Percentiles rank a stretch among this genome's conserved stretches.
Conservation (phyloP, 2,113 vertebrate species). For the Myrmophylax atrothorax region DNA sequence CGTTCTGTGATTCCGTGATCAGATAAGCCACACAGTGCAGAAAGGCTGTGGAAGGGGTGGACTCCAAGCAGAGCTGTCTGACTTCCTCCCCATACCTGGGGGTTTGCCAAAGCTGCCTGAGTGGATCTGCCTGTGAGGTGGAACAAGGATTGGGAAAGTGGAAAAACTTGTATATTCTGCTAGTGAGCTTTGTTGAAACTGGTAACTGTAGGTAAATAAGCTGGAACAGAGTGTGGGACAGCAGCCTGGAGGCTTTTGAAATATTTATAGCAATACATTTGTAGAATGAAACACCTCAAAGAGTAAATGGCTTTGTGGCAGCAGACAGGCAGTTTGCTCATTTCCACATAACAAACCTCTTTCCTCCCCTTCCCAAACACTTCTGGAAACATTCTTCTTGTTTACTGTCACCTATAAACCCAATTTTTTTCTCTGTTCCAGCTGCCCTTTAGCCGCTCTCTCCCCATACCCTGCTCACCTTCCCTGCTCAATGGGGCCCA, state of each 20-base stretch:
- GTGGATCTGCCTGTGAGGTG: background rate
- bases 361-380: background rate
- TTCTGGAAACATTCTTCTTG: background rate
- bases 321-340: background rate
- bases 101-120: background rate
- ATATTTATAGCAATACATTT: background rate
- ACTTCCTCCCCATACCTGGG: rapidly evolving
- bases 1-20: background rate
- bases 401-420: background rate
- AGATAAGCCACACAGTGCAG: rapidly evolving
- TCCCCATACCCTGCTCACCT: background rate
- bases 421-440: background rate
- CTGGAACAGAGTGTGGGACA: background rate
- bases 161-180: background rate
- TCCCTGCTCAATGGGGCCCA: background rate
- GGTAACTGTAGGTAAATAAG: background rate
- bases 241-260: background rate
- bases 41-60: background rate
- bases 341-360: background rate
- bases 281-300: background rate
- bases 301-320: background rate
- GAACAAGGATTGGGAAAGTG: background rate
- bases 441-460: background rate
- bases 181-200: background rate
- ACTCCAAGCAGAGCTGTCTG: background rate